Percentiles rank a stretch among this genome's conserved stretches.
phyloP scores from a whole-genome alignment of 2,113 vertebrate species.

The Prochilodus magdalenae region DNA sequence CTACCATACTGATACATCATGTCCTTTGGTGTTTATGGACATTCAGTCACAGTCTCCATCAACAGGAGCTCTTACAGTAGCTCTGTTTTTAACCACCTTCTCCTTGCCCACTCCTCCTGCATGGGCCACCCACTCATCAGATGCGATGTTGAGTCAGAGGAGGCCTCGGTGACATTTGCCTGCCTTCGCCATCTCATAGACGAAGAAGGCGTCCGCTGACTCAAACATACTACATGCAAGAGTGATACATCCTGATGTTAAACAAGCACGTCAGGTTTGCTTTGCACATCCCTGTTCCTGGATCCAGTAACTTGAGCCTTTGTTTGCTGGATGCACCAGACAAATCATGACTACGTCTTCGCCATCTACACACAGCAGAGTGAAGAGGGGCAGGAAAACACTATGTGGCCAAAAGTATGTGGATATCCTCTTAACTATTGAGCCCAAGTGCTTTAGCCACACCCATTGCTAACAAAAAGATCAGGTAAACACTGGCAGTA shows the following conservation, averaged over 20 bases:
- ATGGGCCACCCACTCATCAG: background rate
- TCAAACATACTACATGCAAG: background rate
- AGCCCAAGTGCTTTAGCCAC: too few species aligned
- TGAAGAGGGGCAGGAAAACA: too few species aligned
- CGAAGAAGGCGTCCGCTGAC: background rate
- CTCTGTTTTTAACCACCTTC: background rate
- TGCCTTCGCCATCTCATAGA: background rate
- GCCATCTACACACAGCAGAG: background rate
- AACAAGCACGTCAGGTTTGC: background rate
- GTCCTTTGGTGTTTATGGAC: background rate
- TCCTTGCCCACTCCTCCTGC: background rate
- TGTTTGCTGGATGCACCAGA: background rate
- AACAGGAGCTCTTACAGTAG: background rate
- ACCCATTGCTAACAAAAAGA: too few species aligned
- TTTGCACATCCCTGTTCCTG: background rate
- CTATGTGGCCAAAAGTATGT: too few species aligned
- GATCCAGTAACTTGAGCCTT: background rate
- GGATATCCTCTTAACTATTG: too few species aligned
- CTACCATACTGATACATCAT: background rate
- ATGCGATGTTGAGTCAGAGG: slow-evolving; percentile 22
- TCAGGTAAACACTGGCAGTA: too few species aligned
- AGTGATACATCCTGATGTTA: background rate
- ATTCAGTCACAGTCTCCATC: background rate
- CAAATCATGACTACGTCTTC: background rate
- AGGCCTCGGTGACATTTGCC: background rate